phyloP scores from a whole-genome alignment of 2,888 invertebrate genomes.

The Toxonevra muliebris region DNA sequence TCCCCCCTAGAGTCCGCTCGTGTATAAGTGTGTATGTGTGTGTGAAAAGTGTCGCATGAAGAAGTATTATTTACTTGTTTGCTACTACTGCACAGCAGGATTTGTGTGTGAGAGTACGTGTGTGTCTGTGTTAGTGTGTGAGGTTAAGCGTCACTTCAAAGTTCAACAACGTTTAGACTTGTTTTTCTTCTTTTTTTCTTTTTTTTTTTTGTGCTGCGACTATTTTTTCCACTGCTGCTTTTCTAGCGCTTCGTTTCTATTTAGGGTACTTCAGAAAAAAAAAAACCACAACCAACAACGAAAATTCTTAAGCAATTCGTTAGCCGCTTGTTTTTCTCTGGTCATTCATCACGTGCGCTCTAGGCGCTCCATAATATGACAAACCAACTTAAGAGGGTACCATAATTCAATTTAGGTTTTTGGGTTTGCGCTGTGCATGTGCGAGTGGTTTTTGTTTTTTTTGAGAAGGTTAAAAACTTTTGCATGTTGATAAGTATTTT shows the following conservation, averaged over 20 bases:
- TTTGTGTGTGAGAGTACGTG: neutral
- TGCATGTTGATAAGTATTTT: too few relatives aligned
- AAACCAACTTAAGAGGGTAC: slow-evolving; percentile 40
- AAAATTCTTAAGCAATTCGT: too few relatives aligned
- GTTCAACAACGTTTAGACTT: slow-evolving; percentile 26
- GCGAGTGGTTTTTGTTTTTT: slow-evolving; percentile 13
- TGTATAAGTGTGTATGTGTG: too few relatives aligned
- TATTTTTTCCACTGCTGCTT: slow-evolving; percentile 38
- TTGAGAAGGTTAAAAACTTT: neutral
- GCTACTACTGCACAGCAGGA: too few relatives aligned
- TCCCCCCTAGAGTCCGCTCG: too few relatives aligned
- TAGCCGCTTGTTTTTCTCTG: slow-evolving; percentile 34
- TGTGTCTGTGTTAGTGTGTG: neutral
- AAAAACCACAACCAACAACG: slow-evolving; percentile 42
- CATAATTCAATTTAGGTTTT: slow-evolving; percentile 44
- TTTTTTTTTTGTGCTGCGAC: slow-evolving; percentile 39
- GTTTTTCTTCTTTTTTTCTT: slow-evolving; percentile 27
- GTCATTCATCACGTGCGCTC: slow-evolving; percentile 46
- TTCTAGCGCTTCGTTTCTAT: slow-evolving; percentile 37
- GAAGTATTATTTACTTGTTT: too few relatives aligned
- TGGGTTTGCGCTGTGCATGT: neutral
- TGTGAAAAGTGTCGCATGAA: too few relatives aligned
- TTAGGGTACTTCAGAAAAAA: too few relatives aligned
- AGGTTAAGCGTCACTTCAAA: slow-evolving; percentile 35
- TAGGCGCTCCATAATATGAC: slow-evolving; percentile 41